Base-by-base conservation (phyloP, 1,140 invertebrate species). In the Piezodorus guildinii region DNA sequence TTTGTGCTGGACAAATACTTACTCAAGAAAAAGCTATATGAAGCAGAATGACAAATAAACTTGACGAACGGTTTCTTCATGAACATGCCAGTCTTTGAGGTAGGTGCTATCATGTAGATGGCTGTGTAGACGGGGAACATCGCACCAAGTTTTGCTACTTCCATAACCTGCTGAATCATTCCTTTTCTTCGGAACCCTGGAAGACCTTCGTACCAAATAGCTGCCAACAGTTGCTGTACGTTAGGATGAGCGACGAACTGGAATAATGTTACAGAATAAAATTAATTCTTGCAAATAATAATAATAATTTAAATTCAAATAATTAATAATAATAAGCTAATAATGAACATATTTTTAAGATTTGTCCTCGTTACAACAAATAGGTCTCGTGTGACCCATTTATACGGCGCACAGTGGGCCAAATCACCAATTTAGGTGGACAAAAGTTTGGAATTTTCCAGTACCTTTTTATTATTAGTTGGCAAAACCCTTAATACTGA, bases 21-120 rank as follows among this genome's bases (percentile, higher is more conserved):
- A 90, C 88, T 81, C n/a, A 95, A 78, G 75, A 95, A 94, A 68
- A 90, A 84, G 66, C 87, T 87, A 73, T 95, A 96, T 2, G 90
- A 92, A 4, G 87, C 83, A 6, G 90, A 93, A 72, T 95, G 90
- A 70, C 85, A 88, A 68, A 96, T 91, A 74, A 96, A 96, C 74
- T 95, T 95, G 70, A 95, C 90, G 73, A 95, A 95, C 0, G 93
- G 92, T 71, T 92, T 92, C 73, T 88, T 90, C 82, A 94, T 86
- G 69, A 90, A 89, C 63, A 81, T 75, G 19, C 87, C 91, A 71
- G 87, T 85, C 65, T 85, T 79, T 0, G 87, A 90, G 8, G 84
- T 83, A 0, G 91, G 91, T 0, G 85, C 80, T n/a, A 94, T 69
- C 80, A 95, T 88, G 73, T 93, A 93, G 52, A 88, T 84, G 16